A percentile compares a stretch with the other conserved stretches of the same genome.
Evolutionary conservation across 2,888 invertebrate species (phyloP).

Genomic region (Dryobotodes eremita): DNA sequence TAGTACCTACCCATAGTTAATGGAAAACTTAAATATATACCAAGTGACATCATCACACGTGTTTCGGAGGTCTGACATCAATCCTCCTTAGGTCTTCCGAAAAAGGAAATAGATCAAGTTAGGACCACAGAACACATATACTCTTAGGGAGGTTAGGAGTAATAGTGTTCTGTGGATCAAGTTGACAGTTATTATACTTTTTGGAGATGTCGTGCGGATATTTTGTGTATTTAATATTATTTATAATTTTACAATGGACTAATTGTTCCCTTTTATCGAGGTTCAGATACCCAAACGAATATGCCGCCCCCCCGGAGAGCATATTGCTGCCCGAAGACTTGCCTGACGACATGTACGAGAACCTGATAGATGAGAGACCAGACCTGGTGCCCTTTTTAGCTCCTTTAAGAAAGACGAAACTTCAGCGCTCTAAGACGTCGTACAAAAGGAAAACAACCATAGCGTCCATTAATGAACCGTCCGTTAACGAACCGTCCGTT

Average conservation of each 20-base stretch:
- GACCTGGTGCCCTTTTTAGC: constrained; percentile 18
- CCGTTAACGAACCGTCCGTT: not conserved
- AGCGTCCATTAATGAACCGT: not conserved
- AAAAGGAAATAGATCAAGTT: not conserved
- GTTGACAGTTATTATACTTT: not conserved
- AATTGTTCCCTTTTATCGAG: constrained; percentile 43
- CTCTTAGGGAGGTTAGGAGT: too few species aligned
- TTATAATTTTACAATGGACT: constrained; percentile 3
- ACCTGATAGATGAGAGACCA: constrained; percentile 18
- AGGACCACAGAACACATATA: too few species aligned
- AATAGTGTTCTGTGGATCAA: not conserved
- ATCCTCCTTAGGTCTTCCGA: not conserved
- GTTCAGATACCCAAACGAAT: constrained; percentile 7
- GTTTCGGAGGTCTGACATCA: not conserved
- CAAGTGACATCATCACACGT: not conserved
- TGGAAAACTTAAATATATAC: not conserved
- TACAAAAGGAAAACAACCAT: not conserved
- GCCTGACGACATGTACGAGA: constrained; percentile 15
- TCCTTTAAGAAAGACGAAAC: constrained; percentile 5
- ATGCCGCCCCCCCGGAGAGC: constrained; percentile 14
- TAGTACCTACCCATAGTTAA: not conserved
- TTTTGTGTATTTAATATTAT: constrained; percentile 13
- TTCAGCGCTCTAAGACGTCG: not conserved
- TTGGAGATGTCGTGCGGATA: not conserved
- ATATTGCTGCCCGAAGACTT: constrained; percentile 21